phyloP scores from a whole-genome alignment of 2,888 invertebrate species.

The Allophyes oxyacanthae region DNA sequence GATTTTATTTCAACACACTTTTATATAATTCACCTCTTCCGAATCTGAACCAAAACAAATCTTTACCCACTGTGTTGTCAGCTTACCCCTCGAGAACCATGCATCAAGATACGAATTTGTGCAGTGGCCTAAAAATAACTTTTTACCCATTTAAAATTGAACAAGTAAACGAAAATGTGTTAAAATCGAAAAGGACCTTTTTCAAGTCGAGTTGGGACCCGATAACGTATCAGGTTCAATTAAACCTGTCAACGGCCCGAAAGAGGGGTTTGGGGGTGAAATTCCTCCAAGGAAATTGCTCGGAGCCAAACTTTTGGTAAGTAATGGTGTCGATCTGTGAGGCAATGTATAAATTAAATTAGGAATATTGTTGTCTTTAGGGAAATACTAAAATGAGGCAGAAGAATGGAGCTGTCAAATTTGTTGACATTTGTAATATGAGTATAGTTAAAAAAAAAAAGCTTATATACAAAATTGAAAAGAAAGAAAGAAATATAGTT shows the following conservation, averaged over 20 bases:
- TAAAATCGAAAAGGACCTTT: conserved; percentile 26
- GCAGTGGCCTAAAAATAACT: conserved; percentile 8
- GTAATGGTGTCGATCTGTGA: conserved; percentile 2
- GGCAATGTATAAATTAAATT: conserved; percentile 18
- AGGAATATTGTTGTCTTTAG: neutral
- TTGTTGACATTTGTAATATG: too few relatives aligned
- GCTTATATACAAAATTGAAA: too few relatives aligned
- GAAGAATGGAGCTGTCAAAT: too few relatives aligned
- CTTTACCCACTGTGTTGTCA: neutral
- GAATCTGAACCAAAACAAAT: conserved; percentile 5
- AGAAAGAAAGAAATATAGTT: too few relatives aligned
- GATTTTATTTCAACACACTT: too few relatives aligned
- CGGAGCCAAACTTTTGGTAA: conserved; percentile 28
- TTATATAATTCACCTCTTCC: too few relatives aligned
- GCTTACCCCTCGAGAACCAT: neutral
- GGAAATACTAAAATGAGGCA: too few relatives aligned
- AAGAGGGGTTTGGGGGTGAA: conserved; percentile 29
- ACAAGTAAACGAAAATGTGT: conserved; percentile 14
- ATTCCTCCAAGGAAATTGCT: conserved; percentile 18
- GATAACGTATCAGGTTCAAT: conserved; percentile 69
- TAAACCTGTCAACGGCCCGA: conserved; percentile 61
- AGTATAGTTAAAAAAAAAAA: too few relatives aligned
- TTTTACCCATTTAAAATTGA: conserved; percentile 19
- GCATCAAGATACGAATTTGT: conserved; percentile 14
- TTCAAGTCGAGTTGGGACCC: conserved; percentile 20